Evolutionary conservation across 2,113 vertebrate species (phyloP).

Genomic region (Orthochromis malagaraziensis): DNA sequence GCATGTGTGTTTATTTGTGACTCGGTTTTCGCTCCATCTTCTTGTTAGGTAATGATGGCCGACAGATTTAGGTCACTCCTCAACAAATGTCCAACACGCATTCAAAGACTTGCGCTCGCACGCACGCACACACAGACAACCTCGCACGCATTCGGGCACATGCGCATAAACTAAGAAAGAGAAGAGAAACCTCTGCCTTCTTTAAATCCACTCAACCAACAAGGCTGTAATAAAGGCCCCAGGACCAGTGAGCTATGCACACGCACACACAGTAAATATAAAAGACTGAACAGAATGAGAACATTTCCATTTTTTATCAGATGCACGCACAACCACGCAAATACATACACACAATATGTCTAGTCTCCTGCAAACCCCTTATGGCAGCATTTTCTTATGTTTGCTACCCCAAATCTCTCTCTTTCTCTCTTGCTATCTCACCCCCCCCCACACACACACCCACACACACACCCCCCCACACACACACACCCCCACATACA

Average conservation of each 20-base stretch:
- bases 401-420: not conserved
- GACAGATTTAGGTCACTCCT: conserved; percentile 70
- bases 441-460: not conserved
- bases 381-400: conserved; percentile 58
- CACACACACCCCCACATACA: not conserved
- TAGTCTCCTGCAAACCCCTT: conserved; percentile 48
- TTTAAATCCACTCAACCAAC: conserved; percentile 46
- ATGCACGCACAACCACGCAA: not conserved
- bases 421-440: not conserved
- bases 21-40: conserved; percentile 42
- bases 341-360: not conserved
- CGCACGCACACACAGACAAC: not conserved
- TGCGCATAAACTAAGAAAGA: not conserved
- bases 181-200: conserved; percentile 19
- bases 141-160: not conserved
- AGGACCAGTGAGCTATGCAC: conserved; percentile 6
- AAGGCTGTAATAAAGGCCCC: conserved; percentile 35
- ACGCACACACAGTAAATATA: not conserved
- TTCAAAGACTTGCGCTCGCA: conserved; percentile 22
- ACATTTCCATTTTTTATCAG: not conserved
- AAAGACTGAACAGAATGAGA: conserved; percentile 20
- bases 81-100: conserved; percentile 56
- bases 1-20: conserved; percentile 1
- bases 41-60: conserved; percentile 59
- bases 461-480: not conserved